Conservation (phyloP, 1,140 invertebrate species). For the Drosophila nebulosa region DNA sequence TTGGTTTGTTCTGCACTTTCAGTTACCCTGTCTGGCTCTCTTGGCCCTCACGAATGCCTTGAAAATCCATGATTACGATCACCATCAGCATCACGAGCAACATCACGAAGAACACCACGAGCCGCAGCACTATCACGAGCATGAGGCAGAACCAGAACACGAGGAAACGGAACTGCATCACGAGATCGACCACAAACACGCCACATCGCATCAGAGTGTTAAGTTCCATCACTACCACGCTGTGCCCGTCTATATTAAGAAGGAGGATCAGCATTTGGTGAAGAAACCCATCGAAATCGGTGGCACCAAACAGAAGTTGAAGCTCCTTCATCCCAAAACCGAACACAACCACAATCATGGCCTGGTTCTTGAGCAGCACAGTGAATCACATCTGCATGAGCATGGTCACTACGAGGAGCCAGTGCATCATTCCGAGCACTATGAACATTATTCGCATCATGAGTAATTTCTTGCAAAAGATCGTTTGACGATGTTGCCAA, state of each 20-base stretch:
- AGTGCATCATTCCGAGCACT: conserved; percentile 69
- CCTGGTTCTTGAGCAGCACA: conserved; percentile 83
- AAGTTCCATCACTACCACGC: conserved; percentile 86
- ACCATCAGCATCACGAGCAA: conserved; percentile 29
- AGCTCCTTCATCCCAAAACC: conserved; percentile 83
- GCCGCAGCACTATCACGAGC: conserved; percentile 6
- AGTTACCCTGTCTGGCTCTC: conserved; percentile 60
- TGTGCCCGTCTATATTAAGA: conserved; percentile 85
- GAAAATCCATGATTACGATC: conserved; percentile 69
- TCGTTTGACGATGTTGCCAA: conserved; percentile 42
- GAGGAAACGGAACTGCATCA: conserved; percentile 84
- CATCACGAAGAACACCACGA: conserved; percentile 24
- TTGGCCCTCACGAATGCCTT: conserved; percentile 44
- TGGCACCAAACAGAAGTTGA: conserved; percentile 83
- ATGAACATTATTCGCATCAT: conserved; percentile 73
- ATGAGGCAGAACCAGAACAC: conserved; percentile 76
- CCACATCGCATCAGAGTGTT: conserved; percentile 85
- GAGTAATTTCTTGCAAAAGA: conserved; percentile 32
- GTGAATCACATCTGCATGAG: conserved; percentile 82
- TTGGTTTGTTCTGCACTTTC: no score
- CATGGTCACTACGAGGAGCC: conserved; percentile 80
- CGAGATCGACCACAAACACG: conserved; percentile 84
- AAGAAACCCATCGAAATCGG: conserved; percentile 85
- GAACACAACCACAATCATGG: conserved; percentile 83
- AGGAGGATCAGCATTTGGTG: conserved; percentile 84